Conservation (phyloP, 1,140 invertebrate genomes). For the Andrena cerasifolii region DNA sequence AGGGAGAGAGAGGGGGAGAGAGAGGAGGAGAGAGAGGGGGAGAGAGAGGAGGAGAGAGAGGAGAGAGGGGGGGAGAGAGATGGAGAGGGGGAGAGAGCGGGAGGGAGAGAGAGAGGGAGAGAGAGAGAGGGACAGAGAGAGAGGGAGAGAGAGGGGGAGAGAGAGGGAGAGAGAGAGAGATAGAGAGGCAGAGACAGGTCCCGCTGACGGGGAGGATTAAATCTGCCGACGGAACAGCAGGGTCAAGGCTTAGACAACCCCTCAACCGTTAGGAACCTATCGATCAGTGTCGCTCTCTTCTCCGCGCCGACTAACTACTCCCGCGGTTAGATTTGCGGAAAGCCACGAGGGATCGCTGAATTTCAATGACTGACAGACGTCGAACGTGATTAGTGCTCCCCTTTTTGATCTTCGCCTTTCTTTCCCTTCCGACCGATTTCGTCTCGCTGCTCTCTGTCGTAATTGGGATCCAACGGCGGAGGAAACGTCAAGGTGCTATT, state of each 20-base stretch:
- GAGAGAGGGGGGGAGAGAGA: too few relatives aligned
- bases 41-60: too few relatives aligned
- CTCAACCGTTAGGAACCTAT: slow-evolving; percentile 70
- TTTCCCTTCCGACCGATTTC: slow-evolving; percentile 10
- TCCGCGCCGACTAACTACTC: slow-evolving; percentile 41
- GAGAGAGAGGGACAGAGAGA: too few relatives aligned
- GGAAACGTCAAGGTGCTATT: too few relatives aligned
- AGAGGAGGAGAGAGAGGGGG: too few relatives aligned
- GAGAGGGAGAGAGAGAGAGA: slow-evolving; percentile 61
- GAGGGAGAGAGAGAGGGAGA: too few relatives aligned
- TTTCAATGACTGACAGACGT: slow-evolving; percentile 46
- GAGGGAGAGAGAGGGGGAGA: too few relatives aligned
- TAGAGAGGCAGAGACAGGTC: slow-evolving; percentile 62
- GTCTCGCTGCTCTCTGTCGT: slow-evolving; percentile 52
- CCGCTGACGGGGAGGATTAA: slow-evolving; percentile 63
- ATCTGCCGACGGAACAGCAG: slow-evolving; percentile 69
- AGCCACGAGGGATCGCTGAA: slow-evolving; percentile 42
- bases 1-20: too few relatives aligned
- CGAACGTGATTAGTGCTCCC: slow-evolving; percentile 47
- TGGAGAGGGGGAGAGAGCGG: too few relatives aligned
- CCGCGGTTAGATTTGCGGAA: slow-evolving; percentile 55
- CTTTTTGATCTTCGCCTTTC: slow-evolving; percentile 12
- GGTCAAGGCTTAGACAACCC: slow-evolving; percentile 75
- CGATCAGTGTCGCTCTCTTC: slow-evolving; percentile 68
- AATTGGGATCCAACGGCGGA: too few relatives aligned